Percentiles rank a stretch among this genome's conserved stretches.
phyloP scores from a whole-genome alignment of 2,113 vertebrate species.

The Ceyx melanurus region DNA sequence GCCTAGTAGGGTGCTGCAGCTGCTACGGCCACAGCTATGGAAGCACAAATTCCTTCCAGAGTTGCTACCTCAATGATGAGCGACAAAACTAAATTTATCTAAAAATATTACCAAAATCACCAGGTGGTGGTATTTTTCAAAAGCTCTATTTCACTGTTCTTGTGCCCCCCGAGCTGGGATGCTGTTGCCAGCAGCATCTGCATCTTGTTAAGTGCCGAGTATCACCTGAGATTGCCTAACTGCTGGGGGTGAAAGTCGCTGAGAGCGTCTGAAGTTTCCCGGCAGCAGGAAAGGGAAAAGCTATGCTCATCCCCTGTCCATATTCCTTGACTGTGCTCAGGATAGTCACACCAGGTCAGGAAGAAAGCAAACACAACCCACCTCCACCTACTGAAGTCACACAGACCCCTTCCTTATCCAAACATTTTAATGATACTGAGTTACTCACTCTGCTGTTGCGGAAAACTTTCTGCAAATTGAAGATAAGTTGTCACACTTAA shows the following conservation, averaged over 20 bases:
- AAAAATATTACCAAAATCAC: neutral
- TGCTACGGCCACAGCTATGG: neutral
- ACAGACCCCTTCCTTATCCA: accelerated
- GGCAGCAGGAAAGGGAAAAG: neutral
- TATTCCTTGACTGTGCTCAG: neutral
- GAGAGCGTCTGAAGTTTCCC: neutral
- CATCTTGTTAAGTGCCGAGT: neutral
- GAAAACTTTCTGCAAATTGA: neutral
- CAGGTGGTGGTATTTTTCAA: neutral
- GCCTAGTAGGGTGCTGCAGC: accelerated
- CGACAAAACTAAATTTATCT: too few species aligned
- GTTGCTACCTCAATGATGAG: neutral
- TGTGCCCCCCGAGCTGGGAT: neutral
- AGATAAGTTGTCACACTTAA: neutral
- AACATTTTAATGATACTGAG: neutral
- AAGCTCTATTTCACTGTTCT: accelerated
- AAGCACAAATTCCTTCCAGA: neutral
- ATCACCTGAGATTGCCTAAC: neutral
- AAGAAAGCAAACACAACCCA: neutral
- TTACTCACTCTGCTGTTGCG: neutral
- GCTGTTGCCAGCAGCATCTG: neutral
- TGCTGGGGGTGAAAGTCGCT: accelerated
- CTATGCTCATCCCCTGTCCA: accelerated
- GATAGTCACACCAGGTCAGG: neutral
- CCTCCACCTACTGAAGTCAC: neutral